phyloP scores from a whole-genome alignment of 2,888 invertebrate species.

The Zaprionus obscuricornis region DNA sequence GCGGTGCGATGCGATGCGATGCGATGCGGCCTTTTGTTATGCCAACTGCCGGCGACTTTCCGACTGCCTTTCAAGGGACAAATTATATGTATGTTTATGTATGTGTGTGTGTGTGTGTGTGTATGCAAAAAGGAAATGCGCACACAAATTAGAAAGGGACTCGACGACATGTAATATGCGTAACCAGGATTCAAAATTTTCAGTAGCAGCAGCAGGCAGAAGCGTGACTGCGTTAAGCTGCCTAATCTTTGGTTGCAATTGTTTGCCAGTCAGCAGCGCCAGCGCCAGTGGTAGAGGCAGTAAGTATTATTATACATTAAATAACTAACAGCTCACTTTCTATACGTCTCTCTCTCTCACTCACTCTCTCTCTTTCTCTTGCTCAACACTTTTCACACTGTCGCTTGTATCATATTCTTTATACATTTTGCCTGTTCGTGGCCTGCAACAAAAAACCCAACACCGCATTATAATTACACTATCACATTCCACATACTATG shows the following conservation, averaged over 20 bases:
- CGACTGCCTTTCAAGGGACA: conserved; percentile 24
- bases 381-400: no score
- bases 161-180: conserved; percentile 37
- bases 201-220: conserved; percentile 3
- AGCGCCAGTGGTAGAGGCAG: conserved; percentile 9
- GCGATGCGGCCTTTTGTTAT: conserved; percentile 6
- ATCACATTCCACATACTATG: conserved; percentile 67
- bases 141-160: conserved; percentile 55
- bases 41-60: conserved; percentile 37
- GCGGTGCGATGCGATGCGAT: conserved; percentile 17
- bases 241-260: conserved; percentile 69
- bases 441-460: no score
- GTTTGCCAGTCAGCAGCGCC: conserved; percentile 37
- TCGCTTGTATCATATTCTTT: conserved; percentile 22
- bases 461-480: conserved; percentile 77
- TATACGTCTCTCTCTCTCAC: not conserved
- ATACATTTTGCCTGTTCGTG: conserved; percentile 27
- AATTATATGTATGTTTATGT: no score
- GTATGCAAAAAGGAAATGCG: conserved; percentile 49
- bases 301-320: not conserved
- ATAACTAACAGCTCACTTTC: not conserved
- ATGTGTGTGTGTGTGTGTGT: no score
- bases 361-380: not conserved
- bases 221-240: conserved; percentile 63
- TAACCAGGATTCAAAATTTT: conserved; percentile 23